Evolutionary conservation across 2,888 invertebrate genomes (phyloP).

Genomic region (Parnassius smintheus): DNA sequence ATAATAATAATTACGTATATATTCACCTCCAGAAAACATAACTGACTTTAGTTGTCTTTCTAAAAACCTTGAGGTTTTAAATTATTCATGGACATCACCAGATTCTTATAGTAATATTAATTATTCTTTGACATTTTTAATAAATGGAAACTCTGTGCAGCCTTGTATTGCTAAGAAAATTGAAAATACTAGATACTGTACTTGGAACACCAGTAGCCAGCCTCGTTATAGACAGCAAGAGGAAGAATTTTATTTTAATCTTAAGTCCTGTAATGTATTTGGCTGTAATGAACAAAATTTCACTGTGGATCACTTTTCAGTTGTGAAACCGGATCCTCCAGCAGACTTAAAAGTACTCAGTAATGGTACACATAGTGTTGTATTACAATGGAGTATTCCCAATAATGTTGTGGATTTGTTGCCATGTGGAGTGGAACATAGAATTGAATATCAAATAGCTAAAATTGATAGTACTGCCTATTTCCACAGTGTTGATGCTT

Average conservation of each 20-base stretch:
- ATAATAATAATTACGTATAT: no score
- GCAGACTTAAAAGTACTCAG: conserved; percentile 47
- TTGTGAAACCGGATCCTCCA: conserved; percentile 65
- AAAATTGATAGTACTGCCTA: conserved; percentile 67
- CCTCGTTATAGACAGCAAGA: conserved; percentile 71
- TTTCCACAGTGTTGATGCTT: conserved; percentile 65
- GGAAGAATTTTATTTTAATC: conserved; percentile 77
- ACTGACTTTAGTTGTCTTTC: conserved; percentile 87
- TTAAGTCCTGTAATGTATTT: conserved; percentile 83
- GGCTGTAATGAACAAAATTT: conserved; percentile 76
- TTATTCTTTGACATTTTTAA: conserved; percentile 52
- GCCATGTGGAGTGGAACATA: conserved; percentile 59
- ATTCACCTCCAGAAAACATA: conserved; percentile 82
- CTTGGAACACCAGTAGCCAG: conserved; percentile 53
- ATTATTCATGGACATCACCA: conserved; percentile 87
- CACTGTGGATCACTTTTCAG: conserved; percentile 81
- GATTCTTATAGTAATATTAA: conserved; percentile 56
- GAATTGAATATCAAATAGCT: conserved; percentile 72
- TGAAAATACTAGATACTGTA: conserved; percentile 46
- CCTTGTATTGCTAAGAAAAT: conserved; percentile 43
- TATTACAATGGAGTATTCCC: conserved; percentile 61
- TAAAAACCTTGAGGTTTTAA: conserved; percentile 86
- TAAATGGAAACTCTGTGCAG: conserved; percentile 43
- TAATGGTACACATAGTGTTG: conserved; percentile 59
- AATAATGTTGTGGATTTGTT: conserved; percentile 60